Evolutionary conservation across 1,140 invertebrate species (phyloP).

Genomic region (Calliphora vicina): DNA sequence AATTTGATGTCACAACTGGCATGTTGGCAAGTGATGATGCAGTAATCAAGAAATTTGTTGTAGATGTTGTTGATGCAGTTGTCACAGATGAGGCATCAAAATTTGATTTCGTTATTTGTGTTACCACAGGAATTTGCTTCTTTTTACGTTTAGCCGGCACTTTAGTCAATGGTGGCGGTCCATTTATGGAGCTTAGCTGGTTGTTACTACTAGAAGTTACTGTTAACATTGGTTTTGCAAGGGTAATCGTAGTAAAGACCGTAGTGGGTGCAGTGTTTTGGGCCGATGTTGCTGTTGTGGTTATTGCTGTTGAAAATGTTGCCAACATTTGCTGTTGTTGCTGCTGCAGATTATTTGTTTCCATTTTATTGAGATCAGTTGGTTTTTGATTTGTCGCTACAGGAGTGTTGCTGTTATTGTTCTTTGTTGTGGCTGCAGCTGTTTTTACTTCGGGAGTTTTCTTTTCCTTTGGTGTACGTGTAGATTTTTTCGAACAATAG

Average conservation of each 20-base stretch:
- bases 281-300: neutral
- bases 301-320: neutral
- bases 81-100: neutral
- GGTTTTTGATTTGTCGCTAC: constrained; percentile 36
- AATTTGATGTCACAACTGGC: neutral
- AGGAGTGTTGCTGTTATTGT: neutral
- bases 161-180: constrained; percentile 34
- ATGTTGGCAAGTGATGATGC: neutral
- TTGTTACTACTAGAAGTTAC: neutral
- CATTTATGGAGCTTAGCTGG: constrained; percentile 4
- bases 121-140: neutral
- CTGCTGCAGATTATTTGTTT: neutral
- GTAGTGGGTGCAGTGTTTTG: neutral
- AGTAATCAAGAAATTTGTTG: neutral
- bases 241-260: neutral
- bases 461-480: constrained; percentile 52
- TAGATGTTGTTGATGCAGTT: neutral
- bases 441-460: constrained; percentile 45
- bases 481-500: constrained; percentile 60
- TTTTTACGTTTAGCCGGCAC: constrained; percentile 17
- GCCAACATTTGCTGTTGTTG: neutral
- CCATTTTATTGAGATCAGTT: constrained; percentile 32
- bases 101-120: neutral
- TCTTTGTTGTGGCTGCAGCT: neutral
- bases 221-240: neutral